phyloP scores from a whole-genome alignment of 2,888 invertebrate genomes.

The Antheraea yamamai region DNA sequence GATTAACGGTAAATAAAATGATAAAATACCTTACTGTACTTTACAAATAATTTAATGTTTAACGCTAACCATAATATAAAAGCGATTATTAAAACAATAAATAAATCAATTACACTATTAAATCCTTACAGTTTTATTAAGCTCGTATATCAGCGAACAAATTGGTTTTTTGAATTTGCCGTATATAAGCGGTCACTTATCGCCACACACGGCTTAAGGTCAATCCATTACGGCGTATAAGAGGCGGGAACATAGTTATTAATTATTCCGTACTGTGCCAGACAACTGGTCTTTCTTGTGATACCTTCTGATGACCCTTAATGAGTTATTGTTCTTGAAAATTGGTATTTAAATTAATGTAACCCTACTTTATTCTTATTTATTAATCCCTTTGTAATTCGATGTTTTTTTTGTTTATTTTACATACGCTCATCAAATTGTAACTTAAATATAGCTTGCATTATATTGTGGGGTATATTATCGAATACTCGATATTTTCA shows the following conservation, averaged over 20 bases:
- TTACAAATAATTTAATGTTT: not conserved
- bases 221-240: conserved; percentile 38
- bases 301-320: conserved; percentile 36
- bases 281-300: conserved; percentile 29
- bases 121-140: conserved; percentile 1
- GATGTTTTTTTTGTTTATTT: not conserved
- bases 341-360: conserved; percentile 42
- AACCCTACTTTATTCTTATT: conserved; percentile 1
- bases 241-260: conserved; percentile 44
- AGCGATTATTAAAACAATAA: conserved; percentile 2
- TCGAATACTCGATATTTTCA: too few species aligned
- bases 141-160: not conserved
- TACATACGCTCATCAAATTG: too few species aligned
- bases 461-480: too few species aligned
- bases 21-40: not conserved
- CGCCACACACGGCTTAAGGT: conserved; percentile 23
- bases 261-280: conserved; percentile 37
- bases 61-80: not conserved
- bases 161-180: conserved; percentile 18
- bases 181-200: conserved; percentile 19
- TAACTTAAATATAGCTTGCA: too few species aligned
- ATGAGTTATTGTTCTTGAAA: conserved; percentile 48
- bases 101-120: conserved; percentile 1
- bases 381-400: not conserved
- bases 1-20: not conserved